Evolutionary conservation across 1,140 invertebrate genomes (phyloP).

Genomic region (Drosophila navojoa): DNA sequence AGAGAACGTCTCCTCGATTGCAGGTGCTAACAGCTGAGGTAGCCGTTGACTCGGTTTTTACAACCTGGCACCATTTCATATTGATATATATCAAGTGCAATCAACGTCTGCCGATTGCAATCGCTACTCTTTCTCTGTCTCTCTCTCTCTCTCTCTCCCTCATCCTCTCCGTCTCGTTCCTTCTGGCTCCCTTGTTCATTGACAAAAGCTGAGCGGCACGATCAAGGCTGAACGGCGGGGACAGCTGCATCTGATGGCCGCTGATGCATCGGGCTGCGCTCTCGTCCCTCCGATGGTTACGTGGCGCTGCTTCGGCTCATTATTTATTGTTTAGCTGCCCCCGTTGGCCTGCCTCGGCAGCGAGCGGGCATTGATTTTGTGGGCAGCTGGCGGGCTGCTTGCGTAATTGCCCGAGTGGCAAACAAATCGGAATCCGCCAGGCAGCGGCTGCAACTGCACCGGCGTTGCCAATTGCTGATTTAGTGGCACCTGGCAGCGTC

Average conservation of each 20-base stretch:
- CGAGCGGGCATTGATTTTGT: slow-evolving; percentile 21
- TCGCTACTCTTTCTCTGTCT: background rate
- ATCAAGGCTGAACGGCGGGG: slow-evolving; percentile 37
- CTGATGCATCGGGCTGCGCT: slow-evolving; percentile 47
- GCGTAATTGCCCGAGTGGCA: slow-evolving; percentile 50
- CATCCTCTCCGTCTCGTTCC: too few relatives aligned
- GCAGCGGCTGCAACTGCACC: slow-evolving; percentile 16
- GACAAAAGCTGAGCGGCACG: slow-evolving; percentile 54
- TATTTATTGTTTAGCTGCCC: slow-evolving; percentile 43
- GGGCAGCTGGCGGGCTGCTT: slow-evolving; percentile 29
- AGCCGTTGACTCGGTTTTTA: slow-evolving; percentile 40
- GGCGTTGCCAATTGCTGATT: slow-evolving; percentile 75
- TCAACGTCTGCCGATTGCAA: slow-evolving; percentile 44
- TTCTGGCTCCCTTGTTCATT: slow-evolving; percentile 5
- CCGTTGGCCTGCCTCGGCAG: background rate
- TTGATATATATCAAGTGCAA: slow-evolving; percentile 48
- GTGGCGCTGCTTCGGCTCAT: slow-evolving; percentile 46
- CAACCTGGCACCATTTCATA: slow-evolving; percentile 37
- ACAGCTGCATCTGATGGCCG: slow-evolving; percentile 40
- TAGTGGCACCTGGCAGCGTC: slow-evolving; percentile 49
- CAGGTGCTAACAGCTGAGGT: slow-evolving; percentile 53
- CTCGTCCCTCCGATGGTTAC: slow-evolving; percentile 45
- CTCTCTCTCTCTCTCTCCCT: background rate
- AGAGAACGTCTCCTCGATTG: slow-evolving; percentile 43
- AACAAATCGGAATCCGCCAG: slow-evolving; percentile 44